A percentile compares a stretch with the other conserved stretches of the same genome.
Evolutionary conservation across 1,140 invertebrate species (phyloP).

Genomic region (Dreissena rostriformis): DNA sequence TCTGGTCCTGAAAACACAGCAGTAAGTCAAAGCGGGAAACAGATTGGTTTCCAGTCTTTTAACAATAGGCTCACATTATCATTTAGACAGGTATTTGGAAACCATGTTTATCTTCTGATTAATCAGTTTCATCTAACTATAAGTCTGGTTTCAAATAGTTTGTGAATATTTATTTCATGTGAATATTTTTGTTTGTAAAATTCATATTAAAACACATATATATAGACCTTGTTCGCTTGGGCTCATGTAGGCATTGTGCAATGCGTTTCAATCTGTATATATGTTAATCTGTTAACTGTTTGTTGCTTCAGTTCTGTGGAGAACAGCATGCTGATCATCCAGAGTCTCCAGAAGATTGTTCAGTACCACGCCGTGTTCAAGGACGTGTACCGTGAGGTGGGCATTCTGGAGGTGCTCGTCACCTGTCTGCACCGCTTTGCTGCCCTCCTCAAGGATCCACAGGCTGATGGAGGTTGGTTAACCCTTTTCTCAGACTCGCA

Average conservation of each 20-base stretch:
- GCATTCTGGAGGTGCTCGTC: constrained; percentile 97
- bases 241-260: background rate
- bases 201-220: too few relatives aligned
- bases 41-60: too few relatives aligned
- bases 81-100: too few relatives aligned
- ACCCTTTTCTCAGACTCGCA: too few relatives aligned
- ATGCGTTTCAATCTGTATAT: constrained; percentile 1
- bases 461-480: constrained; percentile 71
- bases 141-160: too few relatives aligned
- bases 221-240: background rate
- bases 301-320: constrained; percentile 77
- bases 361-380: constrained; percentile 95
- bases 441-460: constrained; percentile 88
- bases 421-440: constrained; percentile 95
- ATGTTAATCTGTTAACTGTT: background rate
- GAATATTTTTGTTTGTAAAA: too few relatives aligned
- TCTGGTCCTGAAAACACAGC: constrained; percentile 92
- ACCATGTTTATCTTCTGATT: too few relatives aligned
- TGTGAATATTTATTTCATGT: too few relatives aligned
- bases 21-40: constrained; percentile 71
- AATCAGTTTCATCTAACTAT: too few relatives aligned
- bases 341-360: constrained; percentile 93
- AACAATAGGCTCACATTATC: too few relatives aligned
- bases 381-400: constrained; percentile 99
- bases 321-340: constrained; percentile 94